A percentile compares a stretch with the other conserved stretches of the same genome.
Conservation (phyloP, 53 echinoderm and acorn worm genomes). For the Echinarachnius parma region DNA sequence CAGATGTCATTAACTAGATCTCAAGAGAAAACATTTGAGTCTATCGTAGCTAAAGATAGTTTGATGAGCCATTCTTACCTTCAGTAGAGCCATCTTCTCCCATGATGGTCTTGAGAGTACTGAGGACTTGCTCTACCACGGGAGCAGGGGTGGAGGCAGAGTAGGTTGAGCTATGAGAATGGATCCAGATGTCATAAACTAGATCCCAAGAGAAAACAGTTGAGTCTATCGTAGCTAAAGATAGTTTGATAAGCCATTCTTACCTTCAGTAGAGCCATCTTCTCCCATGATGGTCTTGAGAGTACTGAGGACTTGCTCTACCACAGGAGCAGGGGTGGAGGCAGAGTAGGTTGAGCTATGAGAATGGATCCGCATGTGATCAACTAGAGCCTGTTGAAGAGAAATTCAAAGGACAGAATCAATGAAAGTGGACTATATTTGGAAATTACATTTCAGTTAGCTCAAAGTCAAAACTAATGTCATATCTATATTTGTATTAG, state of each 20-base stretch:
- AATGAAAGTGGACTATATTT: too few species aligned
- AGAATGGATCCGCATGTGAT: conserved; percentile 78
- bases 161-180: conserved; percentile 86
- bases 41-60: too few species aligned
- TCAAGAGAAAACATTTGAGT: too few species aligned
- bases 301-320: conserved; percentile 75
- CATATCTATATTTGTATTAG: too few species aligned
- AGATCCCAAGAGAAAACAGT: too few species aligned
- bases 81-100: conserved; percentile 73
- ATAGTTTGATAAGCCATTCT: conserved; percentile 5
- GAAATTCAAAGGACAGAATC: neutral
- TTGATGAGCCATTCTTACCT: conserved; percentile 42
- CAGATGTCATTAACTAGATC: conserved; percentile 66
- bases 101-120: conserved; percentile 70
- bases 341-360: conserved; percentile 80
- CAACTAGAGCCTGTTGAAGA: conserved; percentile 80
- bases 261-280: conserved; percentile 75
- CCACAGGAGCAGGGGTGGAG: conserved; percentile 79
- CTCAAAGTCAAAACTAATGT: too few species aligned
- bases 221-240: too few species aligned
- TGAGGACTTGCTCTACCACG: conserved; percentile 79
- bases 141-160: conserved; percentile 77
- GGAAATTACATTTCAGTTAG: too few species aligned
- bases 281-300: conserved; percentile 76
- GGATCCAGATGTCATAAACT: conserved; percentile 73